Conservation (phyloP, 1,140 invertebrate genomes). For the Drosophila funebris region DNA sequence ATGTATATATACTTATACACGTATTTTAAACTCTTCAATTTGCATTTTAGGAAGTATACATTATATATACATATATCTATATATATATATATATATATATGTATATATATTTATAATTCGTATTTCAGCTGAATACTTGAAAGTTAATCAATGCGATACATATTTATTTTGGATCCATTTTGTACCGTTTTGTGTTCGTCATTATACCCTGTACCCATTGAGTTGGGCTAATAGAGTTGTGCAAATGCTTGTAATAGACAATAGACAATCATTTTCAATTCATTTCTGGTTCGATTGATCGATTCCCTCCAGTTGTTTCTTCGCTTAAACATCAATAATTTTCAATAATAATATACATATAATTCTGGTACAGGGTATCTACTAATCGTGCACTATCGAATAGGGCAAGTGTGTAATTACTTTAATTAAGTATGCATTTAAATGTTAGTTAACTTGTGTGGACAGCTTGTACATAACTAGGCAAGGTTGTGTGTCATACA, state of each 20-base stretch:
- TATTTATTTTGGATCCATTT: constrained; percentile 11
- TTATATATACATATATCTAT: too few species aligned
- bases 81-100: too few species aligned
- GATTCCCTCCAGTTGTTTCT: background rate
- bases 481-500: background rate
- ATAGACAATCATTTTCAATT: background rate
- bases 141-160: constrained; percentile 13
- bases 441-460: constrained; percentile 29
- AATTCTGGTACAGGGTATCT: constrained; percentile 4
- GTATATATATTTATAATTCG: too few species aligned
- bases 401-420: background rate
- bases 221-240: background rate
- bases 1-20: constrained; percentile 15
- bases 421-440: constrained; percentile 3
- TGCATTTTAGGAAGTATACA: constrained; percentile 29
- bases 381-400: background rate
- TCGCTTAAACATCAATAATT: background rate
- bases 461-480: constrained; percentile 21
- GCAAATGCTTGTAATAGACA: background rate
- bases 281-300: background rate
- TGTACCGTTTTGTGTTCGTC: constrained; percentile 4
- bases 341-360: background rate
- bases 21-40: constrained; percentile 36
- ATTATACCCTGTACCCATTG: constrained; percentile 1
- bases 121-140: constrained; percentile 7